Percentiles rank a stretch among this genome's conserved stretches.
Evolutionary conservation across 2,888 invertebrate species (phyloP).

Genomic region (Phaonia tiefii): DNA sequence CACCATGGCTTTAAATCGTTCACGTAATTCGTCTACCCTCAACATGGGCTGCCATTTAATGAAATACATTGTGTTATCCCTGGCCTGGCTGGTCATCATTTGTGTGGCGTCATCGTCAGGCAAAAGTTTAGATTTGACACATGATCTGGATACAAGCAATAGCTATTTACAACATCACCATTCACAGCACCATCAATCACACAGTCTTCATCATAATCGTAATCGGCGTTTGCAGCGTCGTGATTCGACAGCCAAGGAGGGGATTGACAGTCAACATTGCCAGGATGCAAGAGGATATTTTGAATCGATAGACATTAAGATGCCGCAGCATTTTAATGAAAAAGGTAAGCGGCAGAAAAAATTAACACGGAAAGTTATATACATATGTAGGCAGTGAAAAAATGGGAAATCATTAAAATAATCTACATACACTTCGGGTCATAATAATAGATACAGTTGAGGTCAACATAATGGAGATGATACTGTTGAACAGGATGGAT

Average conservation of each 20-base stretch:
- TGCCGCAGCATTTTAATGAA: slow-evolving; percentile 76
- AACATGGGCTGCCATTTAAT: slow-evolving; percentile 26
- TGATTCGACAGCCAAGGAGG: slow-evolving; percentile 73
- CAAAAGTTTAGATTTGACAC: slow-evolving; percentile 59
- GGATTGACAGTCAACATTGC: slow-evolving; percentile 72
- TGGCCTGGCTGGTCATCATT: slow-evolving; percentile 44
- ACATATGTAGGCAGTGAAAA: too few relatives aligned
- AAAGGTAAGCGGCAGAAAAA: slow-evolving; percentile 73
- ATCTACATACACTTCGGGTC: too few relatives aligned
- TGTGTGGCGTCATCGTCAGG: slow-evolving; percentile 34
- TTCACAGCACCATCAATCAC: slow-evolving; percentile 50
- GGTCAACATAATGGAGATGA: too few relatives aligned
- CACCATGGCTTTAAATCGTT: slow-evolving; percentile 16
- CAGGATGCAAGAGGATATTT: slow-evolving; percentile 76
- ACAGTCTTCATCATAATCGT: slow-evolving; percentile 69
- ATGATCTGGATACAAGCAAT: slow-evolving; percentile 51
- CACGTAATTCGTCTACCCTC: slow-evolving; percentile 6
- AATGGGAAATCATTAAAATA: too few relatives aligned
- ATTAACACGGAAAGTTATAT: too few relatives aligned
- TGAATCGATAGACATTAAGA: slow-evolving; percentile 78
- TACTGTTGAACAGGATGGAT: too few relatives aligned
- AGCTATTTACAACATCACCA: slow-evolving; percentile 62
- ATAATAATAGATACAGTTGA: too few relatives aligned
- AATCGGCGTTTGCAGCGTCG: slow-evolving; percentile 74
- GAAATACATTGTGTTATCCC: slow-evolving; percentile 45